A percentile compares a stretch with the other conserved stretches of the same genome.
These are phyloP conservation scores for Napeogenes inachia DNA, from an alignment of 2,888 invertebrate genomes.

Conservation along the genomic window DNA sequence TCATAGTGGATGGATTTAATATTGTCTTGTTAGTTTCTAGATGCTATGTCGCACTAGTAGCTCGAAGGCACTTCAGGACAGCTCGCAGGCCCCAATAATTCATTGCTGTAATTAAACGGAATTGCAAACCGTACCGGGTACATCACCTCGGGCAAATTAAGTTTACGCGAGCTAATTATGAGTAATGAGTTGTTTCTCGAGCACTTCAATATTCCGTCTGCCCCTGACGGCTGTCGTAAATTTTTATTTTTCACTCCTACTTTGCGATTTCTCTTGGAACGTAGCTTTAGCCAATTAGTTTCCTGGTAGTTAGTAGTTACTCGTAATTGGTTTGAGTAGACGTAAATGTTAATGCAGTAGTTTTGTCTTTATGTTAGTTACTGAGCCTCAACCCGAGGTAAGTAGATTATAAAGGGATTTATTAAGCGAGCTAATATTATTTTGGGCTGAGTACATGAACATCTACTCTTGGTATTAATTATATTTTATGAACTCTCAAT, in stretches of 20 bases:
- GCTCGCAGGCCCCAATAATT: conserved; percentile 30
- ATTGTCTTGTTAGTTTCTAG: conserved; percentile 7
- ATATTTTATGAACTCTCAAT: not conserved
- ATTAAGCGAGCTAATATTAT: conserved; percentile 10
- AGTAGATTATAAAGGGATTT: conserved; percentile 23
- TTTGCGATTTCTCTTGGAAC: conserved; percentile 34
- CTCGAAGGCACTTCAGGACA: conserved; percentile 21
- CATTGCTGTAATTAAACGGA: conserved; percentile 37
- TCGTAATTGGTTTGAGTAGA: conserved; percentile 31
- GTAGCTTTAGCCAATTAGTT: conserved; percentile 37
- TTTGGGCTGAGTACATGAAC: not conserved
- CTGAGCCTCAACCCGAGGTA: conserved; percentile 9
- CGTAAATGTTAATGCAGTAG: conserved; percentile 22
- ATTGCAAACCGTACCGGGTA: conserved; percentile 39
- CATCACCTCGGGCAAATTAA: conserved; percentile 49
- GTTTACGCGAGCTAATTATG: conserved; percentile 64
- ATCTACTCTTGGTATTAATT: not conserved
- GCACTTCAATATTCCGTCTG: conserved; percentile 49
- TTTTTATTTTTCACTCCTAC: conserved; percentile 42
- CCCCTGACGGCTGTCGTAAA: conserved; percentile 40
- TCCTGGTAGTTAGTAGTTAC: conserved; percentile 34
- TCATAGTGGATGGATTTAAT: not conserved
- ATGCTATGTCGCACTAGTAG: conserved; percentile 11
- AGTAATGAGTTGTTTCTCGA: conserved; percentile 55
- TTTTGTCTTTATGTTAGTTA: conserved; percentile 18